Percentiles rank a stretch among this genome's conserved stretches.
These are phyloP conservation scores for Virgularia gustaviana DNA, from an alignment of 92 coral and sea anemone species.

Conservation along the genomic window DNA sequence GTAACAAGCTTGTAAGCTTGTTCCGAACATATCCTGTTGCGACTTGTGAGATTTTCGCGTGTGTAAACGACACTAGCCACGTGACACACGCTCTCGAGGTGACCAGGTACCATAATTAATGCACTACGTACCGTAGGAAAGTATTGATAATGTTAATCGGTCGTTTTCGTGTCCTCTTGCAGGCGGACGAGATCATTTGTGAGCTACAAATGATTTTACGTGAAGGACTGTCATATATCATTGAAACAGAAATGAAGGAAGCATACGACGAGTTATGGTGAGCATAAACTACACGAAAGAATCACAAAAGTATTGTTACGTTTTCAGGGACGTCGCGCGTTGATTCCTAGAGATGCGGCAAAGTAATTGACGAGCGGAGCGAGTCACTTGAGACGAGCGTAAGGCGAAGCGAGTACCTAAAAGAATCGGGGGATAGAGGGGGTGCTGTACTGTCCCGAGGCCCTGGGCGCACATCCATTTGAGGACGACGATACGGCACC, in stretches of 20 bases:
- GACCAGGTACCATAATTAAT: constrained; percentile 1
- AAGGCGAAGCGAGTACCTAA: neutral
- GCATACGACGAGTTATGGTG: constrained; percentile 97
- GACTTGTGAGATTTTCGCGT: too few species aligned
- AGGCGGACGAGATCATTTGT: constrained; percentile 97
- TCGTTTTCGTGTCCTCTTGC: neutral
- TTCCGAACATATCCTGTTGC: too few species aligned
- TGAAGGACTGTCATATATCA: constrained; percentile 84
- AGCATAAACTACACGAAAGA: neutral
- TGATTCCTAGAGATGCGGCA: neutral
- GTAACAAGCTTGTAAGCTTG: too few species aligned
- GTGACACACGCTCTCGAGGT: too few species aligned
- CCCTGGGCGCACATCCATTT: too few species aligned
- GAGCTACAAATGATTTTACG: constrained; percentile 89
- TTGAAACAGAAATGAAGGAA: constrained; percentile 92
- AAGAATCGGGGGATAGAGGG: neutral
- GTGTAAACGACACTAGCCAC: too few species aligned
- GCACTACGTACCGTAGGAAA: neutral
- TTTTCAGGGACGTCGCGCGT: neutral
- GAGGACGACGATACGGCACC: too few species aligned
- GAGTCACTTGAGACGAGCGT: neutral
- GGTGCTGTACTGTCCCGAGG: too few species aligned
- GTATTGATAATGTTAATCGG: neutral
- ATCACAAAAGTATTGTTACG: neutral
- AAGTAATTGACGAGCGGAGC: neutral